Evolutionary conservation across 2,797 vertebrate genomes (phyloP), one percentile per base, ranked within the genome.

Genomic region (Xiphorhynchus erythropygius): DNA sequence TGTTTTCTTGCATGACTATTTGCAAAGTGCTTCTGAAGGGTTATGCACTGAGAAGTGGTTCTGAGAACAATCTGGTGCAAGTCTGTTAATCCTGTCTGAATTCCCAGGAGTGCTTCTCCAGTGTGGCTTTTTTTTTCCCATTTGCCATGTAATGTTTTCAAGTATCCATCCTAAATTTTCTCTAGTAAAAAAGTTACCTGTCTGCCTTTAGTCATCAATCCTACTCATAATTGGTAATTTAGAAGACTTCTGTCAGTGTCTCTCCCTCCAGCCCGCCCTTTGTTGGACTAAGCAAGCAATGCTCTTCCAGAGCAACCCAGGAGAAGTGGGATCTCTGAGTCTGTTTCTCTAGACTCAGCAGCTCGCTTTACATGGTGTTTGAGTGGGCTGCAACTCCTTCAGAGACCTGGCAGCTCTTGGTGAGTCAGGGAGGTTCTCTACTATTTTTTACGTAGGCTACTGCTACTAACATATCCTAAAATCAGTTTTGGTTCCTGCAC

Each of bases 321-420:
- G 35, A 75, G 71, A 49, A 59, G 37, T 37, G 75, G 17, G 14
- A 59, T 81, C 39, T 89, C 74, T 35, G n/a, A 23, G 64, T 7
- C 37, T 35, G 2, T 18, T 44, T 35, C 53, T 87, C 10, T 24
- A 13, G n/a, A 42, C 44, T 84, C 2, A 1, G 15, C 67, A 47
- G 46, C 57, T 81, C 0, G 0, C 9, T 4, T 56, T 24, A 9
- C 5, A 3, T 23, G 28, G 18, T 62, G 4, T 28, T 70, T 33
- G 37, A 49, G 37, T 24, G 64, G 60, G 50, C 42, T 90, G 60
- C 27, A 62, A 5, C 27, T 78, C 33, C 41, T 53, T 50, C 16
- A 8, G n/a, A 67, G 32, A 77, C 64, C 39, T 44, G 32, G 44
- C 53, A 73, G 57, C 30, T 79, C 62, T 30, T 39, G 5, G 27